Evolutionary conservation across 2,888 invertebrate genomes (phyloP).

Genomic region (Lamellibrachia columna): DNA sequence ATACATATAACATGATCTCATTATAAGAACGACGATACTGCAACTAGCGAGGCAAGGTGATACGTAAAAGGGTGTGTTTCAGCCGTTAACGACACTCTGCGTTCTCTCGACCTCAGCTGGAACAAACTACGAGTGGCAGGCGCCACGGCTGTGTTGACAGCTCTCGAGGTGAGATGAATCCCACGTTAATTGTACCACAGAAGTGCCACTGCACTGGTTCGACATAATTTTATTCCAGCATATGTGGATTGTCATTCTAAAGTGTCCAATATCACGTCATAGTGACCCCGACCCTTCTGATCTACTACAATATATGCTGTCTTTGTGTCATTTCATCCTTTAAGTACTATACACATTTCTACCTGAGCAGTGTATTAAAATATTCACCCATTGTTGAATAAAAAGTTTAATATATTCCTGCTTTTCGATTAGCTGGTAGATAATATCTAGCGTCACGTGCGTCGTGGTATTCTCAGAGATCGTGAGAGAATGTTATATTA

Average conservation of each 20-base stretch:
- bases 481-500: too few species aligned
- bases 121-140: background rate
- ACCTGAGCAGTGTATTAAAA: too few species aligned
- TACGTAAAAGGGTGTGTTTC: background rate
- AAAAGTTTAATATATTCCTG: too few species aligned
- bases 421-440: too few species aligned
- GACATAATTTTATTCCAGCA: background rate
- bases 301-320: too few species aligned
- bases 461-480: too few species aligned
- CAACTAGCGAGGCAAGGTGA: background rate
- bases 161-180: background rate
- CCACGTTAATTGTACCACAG: background rate
- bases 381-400: too few species aligned
- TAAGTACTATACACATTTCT: too few species aligned
- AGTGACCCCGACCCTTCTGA: background rate
- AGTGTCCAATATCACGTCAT: background rate
- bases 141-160: background rate
- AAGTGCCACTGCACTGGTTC: background rate
- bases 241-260: background rate
- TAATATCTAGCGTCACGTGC: too few species aligned
- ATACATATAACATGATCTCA: too few species aligned
- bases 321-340: too few species aligned
- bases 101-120: slow-evolving; percentile 6
- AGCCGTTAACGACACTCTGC: background rate
- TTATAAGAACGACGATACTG: too few species aligned